A percentile compares a stretch with the other conserved stretches of the same genome.
Conservation (phyloP, 2,888 invertebrate species). For the Psylliodes chrysocephalus region DNA sequence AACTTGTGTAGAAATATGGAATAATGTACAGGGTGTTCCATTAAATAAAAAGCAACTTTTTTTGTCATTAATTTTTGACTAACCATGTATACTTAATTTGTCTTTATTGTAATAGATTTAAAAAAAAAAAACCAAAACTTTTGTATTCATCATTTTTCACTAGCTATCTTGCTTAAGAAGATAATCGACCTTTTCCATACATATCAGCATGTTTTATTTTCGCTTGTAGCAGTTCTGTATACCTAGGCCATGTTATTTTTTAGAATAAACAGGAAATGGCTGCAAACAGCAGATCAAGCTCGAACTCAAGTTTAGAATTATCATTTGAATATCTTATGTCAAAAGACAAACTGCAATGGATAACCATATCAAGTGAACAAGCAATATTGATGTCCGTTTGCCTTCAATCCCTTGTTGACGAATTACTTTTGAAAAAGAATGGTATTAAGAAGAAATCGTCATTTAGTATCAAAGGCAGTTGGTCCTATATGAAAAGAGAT, state of each 20-base stretch:
- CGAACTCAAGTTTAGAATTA: conserved; percentile 76
- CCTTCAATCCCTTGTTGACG: conserved; percentile 95
- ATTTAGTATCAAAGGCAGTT: conserved; percentile 65
- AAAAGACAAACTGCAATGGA: conserved; percentile 93
- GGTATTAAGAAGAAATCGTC: conserved; percentile 65
- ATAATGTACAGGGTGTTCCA: too few species aligned
- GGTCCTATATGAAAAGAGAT: conserved; percentile 79
- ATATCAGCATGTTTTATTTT: too few species aligned
- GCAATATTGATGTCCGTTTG: conserved; percentile 96
- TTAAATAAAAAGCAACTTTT: too few species aligned
- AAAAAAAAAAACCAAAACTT: too few species aligned
- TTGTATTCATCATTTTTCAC: too few species aligned
- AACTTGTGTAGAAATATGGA: too few species aligned
- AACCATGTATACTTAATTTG: too few species aligned
- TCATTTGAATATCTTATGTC: conserved; percentile 95
- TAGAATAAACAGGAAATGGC: conserved; percentile 56
- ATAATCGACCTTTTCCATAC: too few species aligned
- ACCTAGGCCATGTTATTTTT: not conserved
- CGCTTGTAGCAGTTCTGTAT: too few species aligned
- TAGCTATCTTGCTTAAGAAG: too few species aligned
- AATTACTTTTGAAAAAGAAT: conserved; percentile 81
- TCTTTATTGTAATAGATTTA: too few species aligned
- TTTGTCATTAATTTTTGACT: too few species aligned
- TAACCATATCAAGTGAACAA: conserved; percentile 89
- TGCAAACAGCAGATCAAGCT: conserved; percentile 52